Evolutionary conservation across 2,797 vertebrate species (phyloP).

Genomic region (Eulemur mongoz): DNA sequence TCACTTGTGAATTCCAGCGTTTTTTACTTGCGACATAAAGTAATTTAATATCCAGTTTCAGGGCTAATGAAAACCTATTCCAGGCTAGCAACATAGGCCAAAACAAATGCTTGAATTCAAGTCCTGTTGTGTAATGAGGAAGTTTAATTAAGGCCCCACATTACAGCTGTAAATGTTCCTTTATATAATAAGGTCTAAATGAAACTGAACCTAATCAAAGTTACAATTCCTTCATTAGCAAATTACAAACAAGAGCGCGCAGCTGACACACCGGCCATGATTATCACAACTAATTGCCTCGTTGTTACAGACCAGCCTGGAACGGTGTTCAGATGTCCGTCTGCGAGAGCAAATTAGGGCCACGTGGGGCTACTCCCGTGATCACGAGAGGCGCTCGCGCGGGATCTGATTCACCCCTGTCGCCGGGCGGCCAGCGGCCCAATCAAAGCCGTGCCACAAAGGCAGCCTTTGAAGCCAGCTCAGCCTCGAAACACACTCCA

Average conservation of each 20-base stretch:
- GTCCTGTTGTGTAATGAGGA: slow-evolving; percentile 87
- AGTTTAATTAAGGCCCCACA: slow-evolving; percentile 91
- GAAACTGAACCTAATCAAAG: slow-evolving; percentile 93
- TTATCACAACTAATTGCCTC: slow-evolving; percentile 96
- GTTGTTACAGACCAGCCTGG: slow-evolving; percentile 88
- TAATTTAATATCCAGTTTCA: slow-evolving; percentile 51
- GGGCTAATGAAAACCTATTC: slow-evolving; percentile 81
- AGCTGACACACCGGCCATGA: slow-evolving; percentile 90
- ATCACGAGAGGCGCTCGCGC: slow-evolving; percentile 88
- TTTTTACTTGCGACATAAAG: neutral
- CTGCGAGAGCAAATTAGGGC: slow-evolving; percentile 89
- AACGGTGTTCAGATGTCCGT: slow-evolving; percentile 86
- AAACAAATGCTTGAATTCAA: slow-evolving; percentile 84
- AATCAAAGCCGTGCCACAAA: slow-evolving; percentile 90
- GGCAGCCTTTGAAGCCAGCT: slow-evolving; percentile 88
- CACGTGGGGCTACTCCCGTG: slow-evolving; percentile 88
- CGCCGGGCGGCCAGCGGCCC: slow-evolving; percentile 83
- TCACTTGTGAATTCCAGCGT: neutral
- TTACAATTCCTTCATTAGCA: slow-evolving; percentile 97
- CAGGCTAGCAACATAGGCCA: slow-evolving; percentile 82
- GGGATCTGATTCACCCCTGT: slow-evolving; percentile 83
- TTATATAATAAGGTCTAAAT: slow-evolving; percentile 91
- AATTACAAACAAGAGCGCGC: slow-evolving; percentile 94
- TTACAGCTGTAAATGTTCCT: slow-evolving; percentile 89
- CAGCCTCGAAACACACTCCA: slow-evolving; percentile 84